phyloP scores from a whole-genome alignment of 2,888 invertebrate genomes.

The Drosophila yooni region DNA sequence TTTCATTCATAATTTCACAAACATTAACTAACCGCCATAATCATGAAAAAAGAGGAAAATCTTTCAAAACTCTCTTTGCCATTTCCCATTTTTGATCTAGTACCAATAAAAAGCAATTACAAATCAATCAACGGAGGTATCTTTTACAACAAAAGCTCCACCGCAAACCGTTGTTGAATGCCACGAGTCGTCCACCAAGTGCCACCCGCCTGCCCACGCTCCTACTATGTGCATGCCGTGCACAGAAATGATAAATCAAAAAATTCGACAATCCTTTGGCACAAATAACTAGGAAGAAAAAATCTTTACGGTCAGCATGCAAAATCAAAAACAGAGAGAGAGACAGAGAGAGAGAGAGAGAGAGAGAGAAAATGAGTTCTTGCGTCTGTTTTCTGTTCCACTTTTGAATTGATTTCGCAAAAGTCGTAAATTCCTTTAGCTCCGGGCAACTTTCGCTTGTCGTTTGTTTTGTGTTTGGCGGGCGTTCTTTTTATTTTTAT shows the following conservation, averaged over 20 bases:
- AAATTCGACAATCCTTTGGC: constrained; percentile 38
- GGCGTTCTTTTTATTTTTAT: constrained; percentile 40
- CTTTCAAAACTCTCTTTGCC: not conserved
- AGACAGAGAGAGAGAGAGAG: not conserved
- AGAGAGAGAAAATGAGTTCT: not conserved
- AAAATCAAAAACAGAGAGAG: constrained; percentile 35
- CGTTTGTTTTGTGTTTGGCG: constrained; percentile 52
- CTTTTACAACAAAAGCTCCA: constrained; percentile 42
- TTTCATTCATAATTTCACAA: constrained; percentile 7
- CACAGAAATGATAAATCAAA: constrained; percentile 57
- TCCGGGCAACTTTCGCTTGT: constrained; percentile 68
- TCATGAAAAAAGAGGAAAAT: not conserved
- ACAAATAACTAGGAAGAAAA: constrained; percentile 15
- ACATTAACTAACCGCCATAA: constrained; percentile 7
- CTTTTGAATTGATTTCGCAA: constrained; percentile 76
- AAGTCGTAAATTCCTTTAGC: constrained; percentile 78
- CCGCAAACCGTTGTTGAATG: constrained; percentile 36
- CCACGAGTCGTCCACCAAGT: constrained; percentile 12
- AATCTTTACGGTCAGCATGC: constrained; percentile 13
- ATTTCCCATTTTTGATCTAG: constrained; percentile 5
- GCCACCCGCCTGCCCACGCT: not conserved
- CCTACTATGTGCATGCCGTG: not conserved
- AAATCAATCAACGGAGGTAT: constrained; percentile 61
- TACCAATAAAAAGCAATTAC: constrained; percentile 68
- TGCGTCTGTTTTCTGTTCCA: constrained; percentile 57